phyloP scores from a whole-genome alignment of 2,797 vertebrate genomes.

The Tapera naevia region DNA sequence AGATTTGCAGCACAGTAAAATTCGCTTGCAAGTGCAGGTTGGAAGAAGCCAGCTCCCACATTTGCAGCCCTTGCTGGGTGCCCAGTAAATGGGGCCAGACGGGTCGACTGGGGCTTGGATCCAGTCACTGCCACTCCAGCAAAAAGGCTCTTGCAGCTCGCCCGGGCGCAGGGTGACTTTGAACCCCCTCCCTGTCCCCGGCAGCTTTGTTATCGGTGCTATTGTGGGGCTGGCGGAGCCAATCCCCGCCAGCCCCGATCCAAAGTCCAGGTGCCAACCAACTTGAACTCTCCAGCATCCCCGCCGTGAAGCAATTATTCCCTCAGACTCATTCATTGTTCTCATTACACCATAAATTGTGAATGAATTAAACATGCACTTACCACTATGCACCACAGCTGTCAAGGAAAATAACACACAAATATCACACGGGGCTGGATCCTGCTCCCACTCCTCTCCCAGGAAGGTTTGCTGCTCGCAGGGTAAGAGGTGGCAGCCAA shows the following conservation, averaged over 20 bases:
- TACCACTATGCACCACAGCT: conserved; percentile 57
- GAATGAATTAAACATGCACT: conserved; percentile 56
- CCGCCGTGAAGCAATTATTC: conserved; percentile 38
- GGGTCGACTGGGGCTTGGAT: not conserved
- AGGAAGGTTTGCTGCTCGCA: not conserved
- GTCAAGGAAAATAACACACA: conserved; percentile 52
- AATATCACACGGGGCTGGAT: not conserved
- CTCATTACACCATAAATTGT: conserved; percentile 52
- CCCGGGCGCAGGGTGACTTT: conserved; percentile 3
- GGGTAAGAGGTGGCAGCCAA: not conserved
- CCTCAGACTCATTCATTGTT: conserved; percentile 45
- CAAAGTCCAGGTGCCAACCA: conserved; percentile 57
- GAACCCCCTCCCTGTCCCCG: not conserved
- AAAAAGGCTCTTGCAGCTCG: not conserved
- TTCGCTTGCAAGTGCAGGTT: not conserved
- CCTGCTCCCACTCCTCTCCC: not conserved
- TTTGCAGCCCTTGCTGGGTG: not conserved
- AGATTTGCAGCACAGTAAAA: not conserved
- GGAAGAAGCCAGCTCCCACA: not conserved
- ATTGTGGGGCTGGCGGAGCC: conserved; percentile 17
- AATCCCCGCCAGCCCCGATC: conserved; percentile 32
- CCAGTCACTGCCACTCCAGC: not conserved
- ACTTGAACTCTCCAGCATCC: conserved; percentile 53
- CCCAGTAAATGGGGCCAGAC: not conserved
- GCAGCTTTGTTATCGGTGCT: conserved; percentile 1